A percentile compares a stretch with the other conserved stretches of the same genome.
phyloP scores from a whole-genome alignment of 2,797 vertebrate genomes.

The Calcarius lapponicus region DNA sequence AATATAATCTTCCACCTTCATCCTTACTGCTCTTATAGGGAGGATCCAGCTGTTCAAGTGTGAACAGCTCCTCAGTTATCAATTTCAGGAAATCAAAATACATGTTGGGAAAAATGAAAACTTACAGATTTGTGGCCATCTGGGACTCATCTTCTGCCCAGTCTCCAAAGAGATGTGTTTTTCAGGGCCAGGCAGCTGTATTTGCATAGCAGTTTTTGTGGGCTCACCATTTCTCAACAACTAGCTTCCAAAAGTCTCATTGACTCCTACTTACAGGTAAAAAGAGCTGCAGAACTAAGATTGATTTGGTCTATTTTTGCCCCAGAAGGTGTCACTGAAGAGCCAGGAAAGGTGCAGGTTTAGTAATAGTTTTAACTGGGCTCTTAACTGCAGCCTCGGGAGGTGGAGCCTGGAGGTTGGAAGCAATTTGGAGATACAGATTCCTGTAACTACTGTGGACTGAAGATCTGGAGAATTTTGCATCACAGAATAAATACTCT shows the following conservation, averaged over 20 bases:
- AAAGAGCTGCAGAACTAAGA: background rate
- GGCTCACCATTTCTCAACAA: background rate
- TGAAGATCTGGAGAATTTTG: background rate
- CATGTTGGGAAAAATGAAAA: background rate
- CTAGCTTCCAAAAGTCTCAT: background rate
- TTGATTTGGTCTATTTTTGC: background rate
- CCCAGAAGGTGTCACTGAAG: constrained; percentile 66
- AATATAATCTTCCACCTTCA: background rate
- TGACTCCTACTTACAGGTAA: background rate
- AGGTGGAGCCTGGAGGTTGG: background rate
- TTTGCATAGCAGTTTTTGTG: background rate
- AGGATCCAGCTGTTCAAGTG: background rate
- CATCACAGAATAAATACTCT: background rate
- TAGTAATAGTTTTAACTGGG: background rate
- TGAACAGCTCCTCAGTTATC: background rate
- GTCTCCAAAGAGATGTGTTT: background rate
- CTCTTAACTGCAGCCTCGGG: background rate
- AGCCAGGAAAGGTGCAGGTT: constrained; percentile 8
- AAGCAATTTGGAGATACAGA: background rate
- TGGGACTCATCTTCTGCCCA: background rate
- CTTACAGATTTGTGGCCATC: background rate
- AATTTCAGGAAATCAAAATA: background rate
- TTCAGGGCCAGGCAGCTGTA: background rate
- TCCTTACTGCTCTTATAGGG: background rate
- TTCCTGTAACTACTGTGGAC: background rate